Evolutionary conservation across 2,113 vertebrate species (phyloP).

Genomic region (Pao palembangensis): DNA sequence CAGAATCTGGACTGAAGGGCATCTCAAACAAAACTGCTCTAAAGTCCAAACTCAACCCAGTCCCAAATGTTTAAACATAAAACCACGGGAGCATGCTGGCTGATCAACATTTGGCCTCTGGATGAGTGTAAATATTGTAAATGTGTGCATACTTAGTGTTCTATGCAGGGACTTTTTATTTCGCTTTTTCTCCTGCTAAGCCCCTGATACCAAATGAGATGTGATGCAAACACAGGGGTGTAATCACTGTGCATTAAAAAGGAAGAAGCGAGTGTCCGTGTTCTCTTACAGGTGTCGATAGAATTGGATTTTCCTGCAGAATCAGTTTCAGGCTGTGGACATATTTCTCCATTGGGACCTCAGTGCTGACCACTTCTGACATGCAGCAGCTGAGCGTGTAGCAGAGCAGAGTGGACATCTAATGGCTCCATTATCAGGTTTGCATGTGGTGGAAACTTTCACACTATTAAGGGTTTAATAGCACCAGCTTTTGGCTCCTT

Average conservation of each 20-base stretch:
- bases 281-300: constrained; percentile 3
- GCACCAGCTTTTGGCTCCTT: constrained; percentile 24
- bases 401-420: constrained; percentile 8
- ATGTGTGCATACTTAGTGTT: constrained; percentile 47
- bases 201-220: constrained; percentile 24
- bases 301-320: constrained; percentile 18
- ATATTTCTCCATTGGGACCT: constrained; percentile 8
- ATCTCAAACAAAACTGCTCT: constrained; percentile 12
- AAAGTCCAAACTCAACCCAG: background rate
- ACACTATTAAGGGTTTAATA: constrained; percentile 29
- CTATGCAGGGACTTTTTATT: constrained; percentile 19
- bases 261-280: constrained; percentile 14
- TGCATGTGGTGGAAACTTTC: constrained; percentile 29
- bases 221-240: constrained; percentile 21
- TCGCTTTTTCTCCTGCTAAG: constrained; percentile 23
- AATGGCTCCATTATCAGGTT: constrained; percentile 30
- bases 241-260: constrained; percentile 25
- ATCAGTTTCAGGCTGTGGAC: constrained; percentile 18
- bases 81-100: constrained; percentile 15
- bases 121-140: constrained; percentile 52
- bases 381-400: constrained; percentile 6
- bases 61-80: background rate
- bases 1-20: constrained; percentile 12
- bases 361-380: constrained; percentile 24
- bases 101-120: constrained; percentile 15